Conservation (phyloP, 2,888 invertebrate species). For the Rhamphomyia laevipes region DNA sequence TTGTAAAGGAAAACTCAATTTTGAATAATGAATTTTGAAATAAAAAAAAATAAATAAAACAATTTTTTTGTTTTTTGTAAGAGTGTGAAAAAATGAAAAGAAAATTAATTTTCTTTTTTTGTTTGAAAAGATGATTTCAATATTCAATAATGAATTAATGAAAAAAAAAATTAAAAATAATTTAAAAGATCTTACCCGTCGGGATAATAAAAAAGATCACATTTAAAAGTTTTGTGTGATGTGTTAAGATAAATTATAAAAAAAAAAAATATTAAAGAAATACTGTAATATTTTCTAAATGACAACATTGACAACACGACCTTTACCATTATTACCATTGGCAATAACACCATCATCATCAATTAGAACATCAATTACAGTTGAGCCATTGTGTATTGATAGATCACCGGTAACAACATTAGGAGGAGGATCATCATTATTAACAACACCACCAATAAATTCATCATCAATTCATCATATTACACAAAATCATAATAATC, state of each 20-base stretch:
- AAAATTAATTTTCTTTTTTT: too few species aligned
- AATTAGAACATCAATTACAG: background rate
- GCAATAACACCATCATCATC: background rate
- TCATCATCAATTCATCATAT: too few species aligned
- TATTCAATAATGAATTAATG: too few species aligned
- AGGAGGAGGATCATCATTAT: background rate
- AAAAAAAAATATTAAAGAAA: background rate
- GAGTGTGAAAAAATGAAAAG: too few species aligned
- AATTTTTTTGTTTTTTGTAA: too few species aligned
- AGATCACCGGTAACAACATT: conserved; percentile 3
- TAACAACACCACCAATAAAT: background rate
- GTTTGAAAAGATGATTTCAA: too few species aligned
- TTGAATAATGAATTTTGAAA: too few species aligned
- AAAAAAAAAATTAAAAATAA: too few species aligned
- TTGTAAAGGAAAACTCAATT: too few species aligned
- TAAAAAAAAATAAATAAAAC: too few species aligned
- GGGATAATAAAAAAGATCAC: background rate
- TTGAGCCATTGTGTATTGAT: conserved; percentile 10
- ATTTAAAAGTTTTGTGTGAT: background rate
- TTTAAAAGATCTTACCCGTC: background rate
- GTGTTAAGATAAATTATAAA: background rate
- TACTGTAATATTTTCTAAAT: conserved; percentile 12
- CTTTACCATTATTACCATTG: conserved; percentile 13
- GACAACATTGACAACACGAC: conserved; percentile 22
- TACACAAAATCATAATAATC: too few species aligned